Percentiles rank a stretch among this genome's conserved stretches.
phyloP scores from a whole-genome alignment of 2,797 vertebrate genomes.

The Pseudochaenichthys georgianus region DNA sequence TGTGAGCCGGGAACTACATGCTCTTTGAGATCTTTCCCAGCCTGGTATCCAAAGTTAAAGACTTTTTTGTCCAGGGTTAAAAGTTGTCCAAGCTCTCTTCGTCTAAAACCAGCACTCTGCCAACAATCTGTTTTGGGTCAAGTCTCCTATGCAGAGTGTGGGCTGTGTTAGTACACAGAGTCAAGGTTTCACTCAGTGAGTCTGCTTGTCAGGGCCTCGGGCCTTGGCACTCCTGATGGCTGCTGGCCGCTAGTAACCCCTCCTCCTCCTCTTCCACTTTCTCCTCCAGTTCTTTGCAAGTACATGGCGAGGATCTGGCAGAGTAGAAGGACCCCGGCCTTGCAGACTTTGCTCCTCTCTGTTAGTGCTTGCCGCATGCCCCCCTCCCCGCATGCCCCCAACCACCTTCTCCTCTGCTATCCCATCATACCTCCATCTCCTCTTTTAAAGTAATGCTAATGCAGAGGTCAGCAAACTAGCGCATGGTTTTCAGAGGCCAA shows the following conservation, averaged over 20 bases:
- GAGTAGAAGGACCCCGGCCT: constrained; percentile 65
- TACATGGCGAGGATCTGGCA: constrained; percentile 52
- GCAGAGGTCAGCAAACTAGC: constrained; percentile 78
- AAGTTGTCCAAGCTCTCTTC: constrained; percentile 72
- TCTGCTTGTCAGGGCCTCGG: constrained; percentile 75
- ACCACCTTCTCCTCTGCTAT: constrained; percentile 49
- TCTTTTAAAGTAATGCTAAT: constrained; percentile 85
- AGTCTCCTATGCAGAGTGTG: constrained; percentile 78
- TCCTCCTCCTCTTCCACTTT: constrained; percentile 54
- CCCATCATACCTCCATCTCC: constrained; percentile 69
- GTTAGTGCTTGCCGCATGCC: constrained; percentile 42
- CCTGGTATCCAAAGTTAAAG: constrained; percentile 73
- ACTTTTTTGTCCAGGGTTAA: constrained; percentile 72
- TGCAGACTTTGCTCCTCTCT: constrained; percentile 63
- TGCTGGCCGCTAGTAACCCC: constrained; percentile 72
- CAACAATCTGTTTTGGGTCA: constrained; percentile 81
- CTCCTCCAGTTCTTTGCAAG: constrained; percentile 46
- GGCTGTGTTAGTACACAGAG: constrained; percentile 76
- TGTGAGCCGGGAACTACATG: constrained; percentile 67
- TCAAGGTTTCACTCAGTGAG: constrained; percentile 78
- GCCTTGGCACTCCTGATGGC: constrained; percentile 77
- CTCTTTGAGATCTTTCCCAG: constrained; percentile 78
- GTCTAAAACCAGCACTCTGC: constrained; percentile 73
- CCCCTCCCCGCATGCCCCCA: neutral
- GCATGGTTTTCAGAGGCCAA: constrained; percentile 79